These are phyloP conservation scores for Pachyseris speciosa DNA, from an alignment of 64 coral and sea anemone genomes.

Conservation along the genomic window DNA sequence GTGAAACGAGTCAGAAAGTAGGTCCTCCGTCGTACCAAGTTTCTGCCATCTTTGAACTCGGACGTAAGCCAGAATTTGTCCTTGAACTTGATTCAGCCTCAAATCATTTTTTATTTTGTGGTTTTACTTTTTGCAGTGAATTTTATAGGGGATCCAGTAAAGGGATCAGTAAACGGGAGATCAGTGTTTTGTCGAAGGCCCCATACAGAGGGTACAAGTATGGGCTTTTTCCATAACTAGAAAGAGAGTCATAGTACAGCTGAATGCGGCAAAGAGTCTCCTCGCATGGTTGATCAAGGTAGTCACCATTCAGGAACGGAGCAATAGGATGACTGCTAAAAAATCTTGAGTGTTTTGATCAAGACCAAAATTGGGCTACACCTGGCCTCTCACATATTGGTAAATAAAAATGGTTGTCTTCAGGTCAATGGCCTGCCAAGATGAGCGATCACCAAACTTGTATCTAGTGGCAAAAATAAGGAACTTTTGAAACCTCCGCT, in stretches of 20 bases:
- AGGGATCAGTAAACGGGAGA: too few relatives aligned
- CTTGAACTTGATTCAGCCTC: too few relatives aligned
- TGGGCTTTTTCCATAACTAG: constrained; percentile 60
- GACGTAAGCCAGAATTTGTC: too few relatives aligned
- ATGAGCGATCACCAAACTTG: constrained; percentile 41
- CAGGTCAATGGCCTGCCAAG: constrained; percentile 74
- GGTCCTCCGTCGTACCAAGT: too few relatives aligned
- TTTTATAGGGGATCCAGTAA: too few relatives aligned
- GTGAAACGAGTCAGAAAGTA: too few relatives aligned
- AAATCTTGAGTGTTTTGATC: constrained; percentile 83
- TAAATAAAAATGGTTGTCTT: constrained; percentile 54
- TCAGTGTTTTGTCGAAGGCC: too few relatives aligned
- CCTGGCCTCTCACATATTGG: too few relatives aligned
- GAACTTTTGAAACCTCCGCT: constrained; percentile 83
- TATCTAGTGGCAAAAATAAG: constrained; percentile 73
- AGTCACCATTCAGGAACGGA: constrained; percentile 79
- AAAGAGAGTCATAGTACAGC: constrained; percentile 85
- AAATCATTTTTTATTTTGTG: too few relatives aligned
- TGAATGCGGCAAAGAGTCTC: constrained; percentile 80
- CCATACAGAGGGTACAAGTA: constrained; percentile 94
- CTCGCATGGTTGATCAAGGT: constrained; percentile 75
- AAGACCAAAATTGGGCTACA: constrained; percentile 82
- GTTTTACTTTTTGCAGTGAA: too few relatives aligned
- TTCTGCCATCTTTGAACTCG: too few relatives aligned
- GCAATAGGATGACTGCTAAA: constrained; percentile 86